Evolutionary conservation across 2,888 invertebrate species (phyloP), one percentile per base, ranked within the genome.

Genomic region (Cryptocephalus moraei): DNA sequence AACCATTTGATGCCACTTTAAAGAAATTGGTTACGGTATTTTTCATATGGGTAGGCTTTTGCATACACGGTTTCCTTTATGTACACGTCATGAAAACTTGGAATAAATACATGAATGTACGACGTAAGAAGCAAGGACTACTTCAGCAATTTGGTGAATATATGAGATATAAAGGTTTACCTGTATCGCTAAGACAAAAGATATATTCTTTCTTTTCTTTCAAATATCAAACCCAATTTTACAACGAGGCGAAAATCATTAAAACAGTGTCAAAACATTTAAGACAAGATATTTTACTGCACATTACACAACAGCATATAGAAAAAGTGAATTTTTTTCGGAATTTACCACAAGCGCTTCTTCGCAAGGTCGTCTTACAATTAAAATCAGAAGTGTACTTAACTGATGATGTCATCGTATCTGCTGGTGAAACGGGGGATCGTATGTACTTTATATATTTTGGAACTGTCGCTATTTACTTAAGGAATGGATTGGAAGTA

Each of bases 121-220:
- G 49, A 9, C 60, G 58, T 39, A 64, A 65, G 41, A 64, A 62
- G 46, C 56, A 61, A 47, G 56, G 6, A 22, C 22, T 63, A 32
- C 50, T 60, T 8, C 66, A 69, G 44, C 73, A 74, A 51, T 56
- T 75, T 22, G 59, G 65, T 33, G 71, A 71, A 39, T 74, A 69
- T 47, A 67, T 71, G 61, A 65, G 61, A 1, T 67, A 70, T 52
- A 74, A 73, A 47, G 70, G 70, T 51, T 55, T 74, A 9, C 70
- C 74, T 0, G 52, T 56, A 1, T 41, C 52, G 2, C 60, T 72
- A 44, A 65, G 67, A 49, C 60, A 63, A 12, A 65, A 68, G 36
- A 58, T 75, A 1, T 52, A 66, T 2, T 50, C 54, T 6, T 74
- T 68, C 46, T 70, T 66, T 48, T 62, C 68, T 47, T 74, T 71